phyloP scores from a whole-genome alignment of 2,113 vertebrate genomes.

The Halichoeres trimaculatus region DNA sequence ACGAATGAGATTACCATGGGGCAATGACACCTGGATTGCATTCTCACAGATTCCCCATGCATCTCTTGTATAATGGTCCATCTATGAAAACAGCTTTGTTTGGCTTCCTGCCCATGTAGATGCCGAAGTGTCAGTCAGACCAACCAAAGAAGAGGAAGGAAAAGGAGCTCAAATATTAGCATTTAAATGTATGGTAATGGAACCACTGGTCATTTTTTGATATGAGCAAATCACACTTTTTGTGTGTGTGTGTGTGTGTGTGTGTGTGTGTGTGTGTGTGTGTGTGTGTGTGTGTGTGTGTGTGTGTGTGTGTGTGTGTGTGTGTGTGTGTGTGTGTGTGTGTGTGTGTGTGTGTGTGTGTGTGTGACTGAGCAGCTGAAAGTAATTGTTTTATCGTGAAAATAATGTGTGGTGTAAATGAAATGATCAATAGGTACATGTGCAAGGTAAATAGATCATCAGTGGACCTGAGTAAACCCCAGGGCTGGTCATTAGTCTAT shows the following conservation, averaged over 20 bases:
- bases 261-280: not conserved
- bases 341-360: not conserved
- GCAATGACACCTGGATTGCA: constrained; percentile 76
- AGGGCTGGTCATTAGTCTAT: constrained; percentile 39
- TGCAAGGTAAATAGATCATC: constrained; percentile 8
- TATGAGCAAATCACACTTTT: constrained; percentile 55
- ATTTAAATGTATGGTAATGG: constrained; percentile 77
- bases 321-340: constrained; percentile 5
- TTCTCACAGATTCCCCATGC: constrained; percentile 78
- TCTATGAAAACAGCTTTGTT: constrained; percentile 81
- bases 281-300: not conserved
- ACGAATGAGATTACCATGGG: constrained; percentile 77
- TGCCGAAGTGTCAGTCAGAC: constrained; percentile 69
- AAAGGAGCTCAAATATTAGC: constrained; percentile 67
- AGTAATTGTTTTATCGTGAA: constrained; percentile 32
- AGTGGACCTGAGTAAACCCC: not conserved
- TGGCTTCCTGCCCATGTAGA: constrained; percentile 51
- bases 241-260: constrained; percentile 6
- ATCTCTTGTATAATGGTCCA: constrained; percentile 76
- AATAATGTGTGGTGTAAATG: not conserved
- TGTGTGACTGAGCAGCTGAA: not conserved
- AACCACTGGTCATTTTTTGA: constrained; percentile 54
- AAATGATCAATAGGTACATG: constrained; percentile 28
- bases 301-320: not conserved
- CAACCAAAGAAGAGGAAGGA: constrained; percentile 34